Evolutionary conservation across 2,797 vertebrate genomes (phyloP), one percentile per base, ranked within the genome.

Genomic region (Crocodylus rhombifer): DNA sequence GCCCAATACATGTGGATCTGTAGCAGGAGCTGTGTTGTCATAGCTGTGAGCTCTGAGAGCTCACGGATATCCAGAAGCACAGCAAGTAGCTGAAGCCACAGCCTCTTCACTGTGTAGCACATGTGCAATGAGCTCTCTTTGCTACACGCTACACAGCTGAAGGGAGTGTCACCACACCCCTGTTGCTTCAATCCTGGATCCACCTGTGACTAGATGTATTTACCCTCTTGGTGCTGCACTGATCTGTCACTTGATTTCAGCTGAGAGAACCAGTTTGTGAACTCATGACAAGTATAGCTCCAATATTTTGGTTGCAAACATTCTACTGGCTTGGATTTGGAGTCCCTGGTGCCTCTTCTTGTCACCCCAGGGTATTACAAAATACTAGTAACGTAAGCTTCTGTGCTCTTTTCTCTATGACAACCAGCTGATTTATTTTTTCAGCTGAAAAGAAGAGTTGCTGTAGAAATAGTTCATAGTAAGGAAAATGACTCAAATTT

Each of bases 221-320:
- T 62, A 1, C 14, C 84, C 11, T 80, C 25, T 74, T 69, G 91
- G 28, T 61, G 58, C 14, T 15, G 1, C 56, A 1, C 42, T 80
- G 36, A 64, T 80, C 33, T 93, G 84, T 94, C 36, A 28, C n/a
- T 75, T 26, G 69, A 7, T 84, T 84, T 92, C 86, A 92, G 93
- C 58, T 88, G 69, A 85, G 77, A 61, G 62, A 84, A 36, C 25
- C 8, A 1, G 28, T 84, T 4, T 13, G 30, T 84, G 91, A 60
- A 28, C 69, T 73, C 60, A 60, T 36, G 86, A 93, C 92, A 83
- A 85, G 95, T 91, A 60, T 77, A 90, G 92, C 77, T 91, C 69
- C 16, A 82, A 61, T 86, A 67, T 69, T 93, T 78, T 26, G 18
- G 62, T 23, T 15, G 65, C 55, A 21, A 78, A 33, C 77, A 30